Base-by-base conservation (phyloP, 2,113 vertebrate genomes). In the Otis tarda region DNA sequence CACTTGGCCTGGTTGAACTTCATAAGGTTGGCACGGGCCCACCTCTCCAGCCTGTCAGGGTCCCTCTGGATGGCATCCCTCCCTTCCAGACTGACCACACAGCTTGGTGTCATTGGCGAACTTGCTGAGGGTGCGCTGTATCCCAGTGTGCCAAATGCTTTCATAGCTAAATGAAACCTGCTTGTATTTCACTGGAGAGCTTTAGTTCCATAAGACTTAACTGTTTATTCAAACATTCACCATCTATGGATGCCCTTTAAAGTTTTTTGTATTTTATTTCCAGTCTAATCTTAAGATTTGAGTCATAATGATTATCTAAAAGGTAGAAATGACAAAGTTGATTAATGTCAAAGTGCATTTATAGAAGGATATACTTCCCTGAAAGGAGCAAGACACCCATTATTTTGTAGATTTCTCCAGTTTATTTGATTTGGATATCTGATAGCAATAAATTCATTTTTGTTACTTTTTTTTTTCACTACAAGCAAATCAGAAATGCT, bases 351-450 rank as follows among this genome's bases (percentile, higher is more conserved):
- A 90, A 88, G n/a, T 94, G 70, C 60, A 64, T 67, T 96, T 96
- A 69, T 78, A 24, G 85, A 94, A 94, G 50, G 71, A 88, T 77
- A 43, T 70, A 67, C 82, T 95, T 96, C 81, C 67, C 73, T 73
- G 81, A 95, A 70, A 89, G 74, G 78, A 91, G 57, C 17, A 94
- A 94, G 87, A 22, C 10, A 82, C 10, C 41, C 79, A 94, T 95
- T 93, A 91, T 96, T 95, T 95, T 92, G 76, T 90, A n/a, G 47
- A 77, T 94, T 96, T 94, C 47, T 94, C 30, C 68, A 83, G 90
- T 80, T 93, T 93, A 97, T 95, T 96, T 80, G 67, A 97, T 96
- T 96, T 96, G 30, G 87, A 86, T 91, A 96, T 96, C 82, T 96
- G 82, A 95, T 94, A 93, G 23, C 71, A 86, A 83, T 93, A 94